These are phyloP conservation scores for Byasa hedistus DNA, from an alignment of 2,888 invertebrate species.

Conservation along the genomic window DNA sequence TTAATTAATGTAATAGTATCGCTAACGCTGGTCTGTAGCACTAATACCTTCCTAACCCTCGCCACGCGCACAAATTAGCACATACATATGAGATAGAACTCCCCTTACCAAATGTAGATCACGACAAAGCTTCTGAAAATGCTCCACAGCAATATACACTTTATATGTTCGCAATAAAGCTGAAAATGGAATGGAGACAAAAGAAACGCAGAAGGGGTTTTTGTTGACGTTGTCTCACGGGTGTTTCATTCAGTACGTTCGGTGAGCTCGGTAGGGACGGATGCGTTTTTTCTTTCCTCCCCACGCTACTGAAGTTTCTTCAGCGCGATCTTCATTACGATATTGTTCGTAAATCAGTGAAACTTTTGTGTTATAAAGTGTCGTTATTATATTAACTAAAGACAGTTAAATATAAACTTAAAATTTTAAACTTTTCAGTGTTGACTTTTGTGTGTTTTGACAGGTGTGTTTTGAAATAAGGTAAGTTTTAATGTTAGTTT, in stretches of 20 bases:
- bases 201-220: constrained; percentile 23
- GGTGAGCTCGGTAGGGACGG: constrained; percentile 10
- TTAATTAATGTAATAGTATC: constrained; percentile 4
- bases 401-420: too few species aligned
- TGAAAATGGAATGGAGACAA: neutral
- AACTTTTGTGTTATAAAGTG: neutral
- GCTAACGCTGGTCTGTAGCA: constrained; percentile 12
- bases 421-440: too few species aligned
- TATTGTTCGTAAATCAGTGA: neutral
- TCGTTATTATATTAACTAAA: neutral
- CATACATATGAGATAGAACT: constrained; percentile 29
- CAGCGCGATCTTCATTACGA: constrained; percentile 23
- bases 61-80: constrained; percentile 27
- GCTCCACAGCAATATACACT: neutral
- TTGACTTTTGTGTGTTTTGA: too few species aligned
- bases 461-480: too few species aligned
- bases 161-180: neutral
- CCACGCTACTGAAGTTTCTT: constrained; percentile 5
- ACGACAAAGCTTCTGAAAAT: constrained; percentile 3
- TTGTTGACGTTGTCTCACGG: constrained; percentile 29
- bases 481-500: too few species aligned
- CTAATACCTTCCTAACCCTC: constrained; percentile 17
- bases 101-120: constrained; percentile 24
- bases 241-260: constrained; percentile 24
- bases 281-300: constrained; percentile 3